phyloP scores from a whole-genome alignment of 1,140 invertebrate genomes.

The Euura lappo region DNA sequence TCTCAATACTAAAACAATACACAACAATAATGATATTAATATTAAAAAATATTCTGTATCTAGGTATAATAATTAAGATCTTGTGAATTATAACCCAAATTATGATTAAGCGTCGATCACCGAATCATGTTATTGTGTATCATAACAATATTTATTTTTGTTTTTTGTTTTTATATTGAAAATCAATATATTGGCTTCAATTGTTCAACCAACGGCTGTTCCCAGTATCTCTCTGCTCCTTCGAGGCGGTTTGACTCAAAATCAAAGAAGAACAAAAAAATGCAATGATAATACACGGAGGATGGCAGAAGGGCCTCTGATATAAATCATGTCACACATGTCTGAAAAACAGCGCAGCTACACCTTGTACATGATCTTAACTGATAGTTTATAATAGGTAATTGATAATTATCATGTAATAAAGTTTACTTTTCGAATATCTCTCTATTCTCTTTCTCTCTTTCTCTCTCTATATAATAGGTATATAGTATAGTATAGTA shows the following conservation, averaged over 20 bases:
- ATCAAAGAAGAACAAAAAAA: too few relatives aligned
- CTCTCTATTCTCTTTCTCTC: too few relatives aligned
- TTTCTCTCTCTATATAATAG: too few relatives aligned
- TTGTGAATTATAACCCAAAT: too few relatives aligned
- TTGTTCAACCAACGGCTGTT: neutral
- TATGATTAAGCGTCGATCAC: too few relatives aligned
- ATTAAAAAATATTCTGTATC: too few relatives aligned
- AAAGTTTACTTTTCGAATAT: neutral
- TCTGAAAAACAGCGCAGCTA: conserved; percentile 48
- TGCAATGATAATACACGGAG: neutral
- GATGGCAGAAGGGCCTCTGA: neutral
- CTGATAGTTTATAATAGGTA: conserved; percentile 12
- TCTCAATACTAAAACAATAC: too few relatives aligned
- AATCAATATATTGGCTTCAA: neutral
- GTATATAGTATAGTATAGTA: too few relatives aligned
- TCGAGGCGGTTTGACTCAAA: neutral
- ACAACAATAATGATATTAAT: too few relatives aligned
- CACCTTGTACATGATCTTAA: conserved; percentile 54
- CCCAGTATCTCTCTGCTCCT: neutral
- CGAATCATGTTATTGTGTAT: too few relatives aligned
- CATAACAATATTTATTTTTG: too few relatives aligned
- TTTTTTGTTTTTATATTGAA: neutral
- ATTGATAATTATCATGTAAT: conserved; percentile 1
- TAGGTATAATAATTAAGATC: too few relatives aligned
- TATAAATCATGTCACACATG: conserved; percentile 33